Conservation (phyloP, 2,888 invertebrate genomes). For the Ceramica pisi region DNA sequence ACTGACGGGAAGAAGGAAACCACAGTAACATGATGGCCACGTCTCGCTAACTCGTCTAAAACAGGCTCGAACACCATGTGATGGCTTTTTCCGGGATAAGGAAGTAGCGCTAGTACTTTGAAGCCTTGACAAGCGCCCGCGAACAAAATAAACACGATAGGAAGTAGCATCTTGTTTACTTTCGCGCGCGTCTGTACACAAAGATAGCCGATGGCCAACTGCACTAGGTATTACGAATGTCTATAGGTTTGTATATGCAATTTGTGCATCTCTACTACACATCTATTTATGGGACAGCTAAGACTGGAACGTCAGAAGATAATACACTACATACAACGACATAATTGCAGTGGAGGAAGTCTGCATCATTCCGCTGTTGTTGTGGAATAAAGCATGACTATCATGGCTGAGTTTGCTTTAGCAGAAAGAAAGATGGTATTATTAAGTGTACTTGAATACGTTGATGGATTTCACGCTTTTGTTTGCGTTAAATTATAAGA, state of each 20-base stretch:
- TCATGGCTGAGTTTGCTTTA: not conserved
- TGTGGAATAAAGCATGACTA: conserved; percentile 5
- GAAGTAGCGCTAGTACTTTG: conserved; percentile 82
- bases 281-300: conserved; percentile 50
- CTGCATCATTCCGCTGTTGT: conserved; percentile 8
- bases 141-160: conserved; percentile 56
- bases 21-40: conserved; percentile 87
- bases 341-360: conserved; percentile 14
- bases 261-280: conserved; percentile 46
- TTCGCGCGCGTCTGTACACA: conserved; percentile 49
- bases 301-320: conserved; percentile 39
- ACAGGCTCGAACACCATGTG: conserved; percentile 86
- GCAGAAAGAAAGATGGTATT: not conserved
- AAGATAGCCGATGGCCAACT: conserved; percentile 50
- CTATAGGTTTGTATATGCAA: conserved; percentile 37
- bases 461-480: not conserved
- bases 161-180: conserved; percentile 47
- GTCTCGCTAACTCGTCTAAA: conserved; percentile 79
- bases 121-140: conserved; percentile 64
- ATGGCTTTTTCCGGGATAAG: conserved; percentile 88
- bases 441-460: not conserved
- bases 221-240: conserved; percentile 20
- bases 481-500: not conserved
- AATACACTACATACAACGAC: conserved; percentile 28
- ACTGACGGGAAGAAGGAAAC: conserved; percentile 83